phyloP scores from a whole-genome alignment of 2,797 vertebrate genomes.

The Darevskia mixta region DNA sequence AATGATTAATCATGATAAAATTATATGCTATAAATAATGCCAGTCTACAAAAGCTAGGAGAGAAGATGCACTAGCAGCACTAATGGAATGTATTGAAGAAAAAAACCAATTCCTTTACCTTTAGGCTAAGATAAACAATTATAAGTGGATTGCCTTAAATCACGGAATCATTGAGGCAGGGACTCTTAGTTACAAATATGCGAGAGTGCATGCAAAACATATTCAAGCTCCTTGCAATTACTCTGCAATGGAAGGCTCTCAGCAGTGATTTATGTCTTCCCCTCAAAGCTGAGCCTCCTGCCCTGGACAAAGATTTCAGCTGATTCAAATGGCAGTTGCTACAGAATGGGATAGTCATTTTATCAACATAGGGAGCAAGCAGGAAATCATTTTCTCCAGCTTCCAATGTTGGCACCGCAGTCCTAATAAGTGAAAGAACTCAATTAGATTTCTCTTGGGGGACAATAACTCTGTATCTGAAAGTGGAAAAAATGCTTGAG shows the following conservation, averaged over 20 bases:
- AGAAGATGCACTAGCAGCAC: neutral
- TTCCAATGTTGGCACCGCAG: constrained; percentile 8
- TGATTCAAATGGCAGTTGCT: neutral
- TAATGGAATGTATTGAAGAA: neutral
- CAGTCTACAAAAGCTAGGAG: neutral
- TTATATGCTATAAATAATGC: neutral
- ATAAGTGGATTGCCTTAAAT: neutral
- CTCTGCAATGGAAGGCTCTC: neutral
- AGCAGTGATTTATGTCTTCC: constrained; percentile 4
- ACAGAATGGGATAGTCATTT: neutral
- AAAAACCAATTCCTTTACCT: neutral
- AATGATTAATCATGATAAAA: constrained; percentile 16
- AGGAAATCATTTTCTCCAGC: neutral
- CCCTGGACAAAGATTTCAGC: constrained; percentile 3
- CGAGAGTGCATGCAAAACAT: neutral
- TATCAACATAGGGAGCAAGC: constrained; percentile 16
- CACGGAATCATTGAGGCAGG: neutral
- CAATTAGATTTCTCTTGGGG: constrained; percentile 27
- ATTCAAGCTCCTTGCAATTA: neutral
- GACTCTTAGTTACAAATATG: neutral
- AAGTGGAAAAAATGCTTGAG: constrained; percentile 3
- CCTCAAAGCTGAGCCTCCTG: neutral
- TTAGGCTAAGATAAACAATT: neutral
- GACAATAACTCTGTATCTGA: neutral
- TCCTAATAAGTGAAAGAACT: constrained; percentile 32